These are phyloP conservation scores for Trichosurus vulpecula DNA, from an alignment of 2,797 vertebrate genomes.

Conservation along the genomic window DNA sequence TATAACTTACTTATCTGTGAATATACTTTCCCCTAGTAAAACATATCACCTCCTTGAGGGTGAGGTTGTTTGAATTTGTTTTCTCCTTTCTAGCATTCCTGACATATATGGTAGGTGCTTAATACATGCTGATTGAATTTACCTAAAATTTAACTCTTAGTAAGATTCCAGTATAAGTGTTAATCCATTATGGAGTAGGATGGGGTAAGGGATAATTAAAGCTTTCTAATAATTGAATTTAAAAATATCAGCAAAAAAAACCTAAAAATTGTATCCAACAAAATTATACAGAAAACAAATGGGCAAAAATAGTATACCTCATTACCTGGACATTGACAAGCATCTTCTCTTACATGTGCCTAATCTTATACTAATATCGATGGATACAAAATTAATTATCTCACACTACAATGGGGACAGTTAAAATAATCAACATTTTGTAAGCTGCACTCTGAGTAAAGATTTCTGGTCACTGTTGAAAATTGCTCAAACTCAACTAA, in stretches of 20 bases:
- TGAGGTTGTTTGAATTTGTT: background rate
- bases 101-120: background rate
- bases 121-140: background rate
- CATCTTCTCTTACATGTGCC: background rate
- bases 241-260: constrained; percentile 20
- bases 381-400: background rate
- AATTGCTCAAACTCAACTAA: constrained; percentile 54
- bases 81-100: background rate
- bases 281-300: constrained; percentile 7
- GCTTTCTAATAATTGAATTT: background rate
- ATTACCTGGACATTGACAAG: background rate
- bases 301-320: background rate
- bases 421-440: background rate
- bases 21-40: too few relatives aligned
- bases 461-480: constrained; percentile 50
- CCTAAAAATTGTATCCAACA: constrained; percentile 16
- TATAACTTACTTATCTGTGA: background rate
- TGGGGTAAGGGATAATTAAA: background rate
- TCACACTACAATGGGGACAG: background rate
- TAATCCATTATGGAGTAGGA: background rate
- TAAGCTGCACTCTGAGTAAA: constrained; percentile 34
- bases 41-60: too few relatives aligned
- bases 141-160: constrained; percentile 8
- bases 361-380: background rate
- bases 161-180: background rate